A percentile compares a stretch with the other conserved stretches of the same genome.
Evolutionary conservation across 1,140 invertebrate species (phyloP).

Genomic region (Drosophila auraria): DNA sequence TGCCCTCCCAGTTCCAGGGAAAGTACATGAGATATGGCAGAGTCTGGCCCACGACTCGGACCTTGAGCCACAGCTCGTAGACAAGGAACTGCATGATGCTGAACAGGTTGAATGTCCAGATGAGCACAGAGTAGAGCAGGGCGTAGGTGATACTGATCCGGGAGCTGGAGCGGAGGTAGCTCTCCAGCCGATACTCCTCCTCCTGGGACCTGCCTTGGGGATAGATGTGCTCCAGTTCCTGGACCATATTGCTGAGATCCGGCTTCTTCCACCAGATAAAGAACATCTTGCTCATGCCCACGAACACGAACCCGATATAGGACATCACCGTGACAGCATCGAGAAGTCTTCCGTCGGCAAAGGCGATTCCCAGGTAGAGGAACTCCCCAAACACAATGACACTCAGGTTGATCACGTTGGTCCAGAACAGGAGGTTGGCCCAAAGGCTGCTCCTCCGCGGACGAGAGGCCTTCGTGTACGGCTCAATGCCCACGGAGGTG

Average conservation of each 20-base stretch:
- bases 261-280: slow-evolving; percentile 64
- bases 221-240: slow-evolving; percentile 58
- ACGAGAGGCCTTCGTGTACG: slow-evolving; percentile 33
- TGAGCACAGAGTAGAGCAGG: slow-evolving; percentile 65
- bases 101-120: slow-evolving; percentile 79
- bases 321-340: slow-evolving; percentile 68
- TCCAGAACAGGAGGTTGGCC: slow-evolving; percentile 51
- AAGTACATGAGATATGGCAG: slow-evolving; percentile 66
- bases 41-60: slow-evolving; percentile 39
- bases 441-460: slow-evolving; percentile 3
- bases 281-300: slow-evolving; percentile 69
- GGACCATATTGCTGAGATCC: slow-evolving; percentile 51
- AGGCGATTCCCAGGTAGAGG: slow-evolving; percentile 48
- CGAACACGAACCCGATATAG: slow-evolving; percentile 71
- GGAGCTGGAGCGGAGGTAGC: slow-evolving; percentile 50
- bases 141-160: slow-evolving; percentile 62
- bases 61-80: slow-evolving; percentile 58
- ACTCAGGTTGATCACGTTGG: slow-evolving; percentile 57
- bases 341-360: slow-evolving; percentile 40
- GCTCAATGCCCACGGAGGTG: slow-evolving; percentile 56
- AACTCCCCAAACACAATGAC: slow-evolving; percentile 34
- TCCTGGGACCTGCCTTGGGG: slow-evolving; percentile 43
- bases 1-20: slow-evolving; percentile 55
- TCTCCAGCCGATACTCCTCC: slow-evolving; percentile 36
- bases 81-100: slow-evolving; percentile 61